Base-by-base conservation (phyloP, 2,888 invertebrate genomes). In the Drosophila anomelani region DNA sequence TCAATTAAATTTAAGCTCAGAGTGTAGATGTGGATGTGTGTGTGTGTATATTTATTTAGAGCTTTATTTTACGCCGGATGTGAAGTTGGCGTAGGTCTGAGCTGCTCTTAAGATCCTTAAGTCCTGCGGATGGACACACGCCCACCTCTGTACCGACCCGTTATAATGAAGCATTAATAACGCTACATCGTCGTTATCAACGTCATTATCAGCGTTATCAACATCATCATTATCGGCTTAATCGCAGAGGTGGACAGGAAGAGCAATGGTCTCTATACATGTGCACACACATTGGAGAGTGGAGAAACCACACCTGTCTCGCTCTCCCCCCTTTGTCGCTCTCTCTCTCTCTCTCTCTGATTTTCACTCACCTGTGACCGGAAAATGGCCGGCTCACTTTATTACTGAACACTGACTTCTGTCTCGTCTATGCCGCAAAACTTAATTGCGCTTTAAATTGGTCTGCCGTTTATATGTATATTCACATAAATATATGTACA, bases 361-460 rank as follows among this genome's bases (percentile, higher is more conserved):
- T 9, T 47, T 26, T 17, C 55, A 23, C 44, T 57, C 56, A 38
- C 51, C 36, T 71, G 57, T 36, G 67, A 44, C 55, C 23, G 54
- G 63, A 9, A 61, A 66, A 49, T 53, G 63, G 49, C 53, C 54
- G 68, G 12, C 41, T 38, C 59, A 55, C 68, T 71, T 71, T 71
- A 68, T 69, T 49, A 69, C 70, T 54, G 56, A 56, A 26, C 38
- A 20, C 53, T 53, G 66, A 66, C 66, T 66, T 66, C 60, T 61
- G 61, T 71, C 72, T 72, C 63, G 75, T 77, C 82, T 85, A 77
- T 77, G 85, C 80, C 83, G 69, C 85, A 80, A 81, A 82, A 85
- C 70, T 76, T 85, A 85, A 82, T 82, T 85, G 81, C 78, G 83
- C 85, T 68, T 85, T 85, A 85, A 80, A 85, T 81, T 79, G 73